A percentile compares a stretch with the other conserved stretches of the same genome.
Evolutionary conservation across 2,113 vertebrate species (phyloP).

Genomic region (Plecturocebus donacophilus): DNA sequence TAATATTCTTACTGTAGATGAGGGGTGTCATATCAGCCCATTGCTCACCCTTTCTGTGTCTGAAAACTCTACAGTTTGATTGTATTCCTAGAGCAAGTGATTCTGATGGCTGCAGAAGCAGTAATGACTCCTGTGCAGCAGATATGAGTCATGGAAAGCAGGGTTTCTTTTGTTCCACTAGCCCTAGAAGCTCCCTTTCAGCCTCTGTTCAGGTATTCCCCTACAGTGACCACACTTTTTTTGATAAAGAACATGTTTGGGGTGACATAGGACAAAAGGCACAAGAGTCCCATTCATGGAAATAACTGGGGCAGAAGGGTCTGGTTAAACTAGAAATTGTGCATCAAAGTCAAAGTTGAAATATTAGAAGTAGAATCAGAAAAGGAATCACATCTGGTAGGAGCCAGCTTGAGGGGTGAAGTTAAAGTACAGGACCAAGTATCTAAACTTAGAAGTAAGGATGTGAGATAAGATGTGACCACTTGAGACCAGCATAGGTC

Average conservation of each 20-base stretch:
- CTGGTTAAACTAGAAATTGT: background rate
- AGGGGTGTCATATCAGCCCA: background rate
- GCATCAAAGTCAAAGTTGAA: background rate
- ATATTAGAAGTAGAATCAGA: background rate
- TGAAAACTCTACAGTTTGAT: background rate
- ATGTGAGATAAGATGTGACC: background rate
- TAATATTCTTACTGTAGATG: background rate
- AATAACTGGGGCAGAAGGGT: background rate
- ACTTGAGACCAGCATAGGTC: background rate
- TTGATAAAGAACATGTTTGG: background rate
- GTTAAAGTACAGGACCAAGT: background rate
- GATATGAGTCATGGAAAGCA: background rate
- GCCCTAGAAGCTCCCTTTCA: background rate
- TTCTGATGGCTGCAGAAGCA: background rate
- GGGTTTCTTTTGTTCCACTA: background rate
- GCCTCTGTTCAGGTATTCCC: background rate
- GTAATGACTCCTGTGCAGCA: background rate
- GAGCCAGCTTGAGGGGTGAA: background rate
- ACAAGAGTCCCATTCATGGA: background rate
- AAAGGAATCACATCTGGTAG: background rate
- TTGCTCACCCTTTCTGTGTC: background rate
- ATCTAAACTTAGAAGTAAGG: constrained; percentile 6
- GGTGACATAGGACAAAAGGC: background rate
- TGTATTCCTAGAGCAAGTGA: background rate
- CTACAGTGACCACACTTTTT: background rate